phyloP scores from a whole-genome alignment of 2,113 vertebrate genomes.

The Hydropotes inermis region DNA sequence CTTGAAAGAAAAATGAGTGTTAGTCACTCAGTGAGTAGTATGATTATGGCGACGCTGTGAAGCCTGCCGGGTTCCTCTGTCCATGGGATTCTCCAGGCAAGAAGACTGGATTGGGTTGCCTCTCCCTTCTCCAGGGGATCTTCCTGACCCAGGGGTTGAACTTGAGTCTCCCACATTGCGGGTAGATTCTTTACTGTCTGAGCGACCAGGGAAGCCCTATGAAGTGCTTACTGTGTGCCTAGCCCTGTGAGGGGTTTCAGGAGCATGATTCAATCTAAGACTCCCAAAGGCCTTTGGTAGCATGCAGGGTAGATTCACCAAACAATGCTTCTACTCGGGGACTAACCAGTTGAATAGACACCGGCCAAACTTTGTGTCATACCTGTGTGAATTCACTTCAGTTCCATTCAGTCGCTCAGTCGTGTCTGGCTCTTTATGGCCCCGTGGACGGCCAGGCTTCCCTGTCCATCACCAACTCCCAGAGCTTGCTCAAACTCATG shows the following conservation, averaged over 20 bases:
- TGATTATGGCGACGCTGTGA: background rate
- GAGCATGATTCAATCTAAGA: rapidly evolving
- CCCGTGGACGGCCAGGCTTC: rapidly evolving
- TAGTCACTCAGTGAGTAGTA: background rate
- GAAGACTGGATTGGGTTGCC: background rate
- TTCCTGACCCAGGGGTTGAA: background rate
- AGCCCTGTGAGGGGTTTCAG: background rate
- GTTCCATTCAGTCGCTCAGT: background rate
- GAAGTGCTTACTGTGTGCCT: background rate
- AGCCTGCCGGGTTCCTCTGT: background rate
- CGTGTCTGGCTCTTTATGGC: background rate
- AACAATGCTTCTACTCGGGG: no score
- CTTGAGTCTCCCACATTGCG: background rate
- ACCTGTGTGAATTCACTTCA: background rate
- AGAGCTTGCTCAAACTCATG: background rate
- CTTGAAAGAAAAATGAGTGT: background rate
- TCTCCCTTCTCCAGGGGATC: background rate
- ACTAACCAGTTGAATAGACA: rapidly evolving
- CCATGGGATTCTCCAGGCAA: background rate
- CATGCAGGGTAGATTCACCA: no score
- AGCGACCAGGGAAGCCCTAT: background rate
- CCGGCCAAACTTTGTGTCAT: no score
- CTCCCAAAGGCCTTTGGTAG: background rate
- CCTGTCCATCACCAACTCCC: background rate
- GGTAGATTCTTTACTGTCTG: background rate